These are phyloP conservation scores for Atethmia centrago DNA, from an alignment of 2,888 invertebrate genomes.

Conservation along the genomic window DNA sequence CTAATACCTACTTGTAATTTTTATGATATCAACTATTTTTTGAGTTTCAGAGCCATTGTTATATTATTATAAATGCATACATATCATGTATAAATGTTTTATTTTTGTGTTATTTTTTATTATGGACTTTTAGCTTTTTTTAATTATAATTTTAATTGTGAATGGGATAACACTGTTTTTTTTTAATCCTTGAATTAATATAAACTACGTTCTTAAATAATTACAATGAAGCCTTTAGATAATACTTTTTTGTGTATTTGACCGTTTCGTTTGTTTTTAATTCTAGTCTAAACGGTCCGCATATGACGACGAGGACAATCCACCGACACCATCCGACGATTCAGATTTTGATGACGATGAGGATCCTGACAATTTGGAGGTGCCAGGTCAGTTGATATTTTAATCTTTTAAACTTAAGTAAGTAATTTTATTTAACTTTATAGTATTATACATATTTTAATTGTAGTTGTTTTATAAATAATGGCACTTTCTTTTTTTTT, in stretches of 20 bases:
- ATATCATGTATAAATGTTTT: background rate
- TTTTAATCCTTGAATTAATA: background rate
- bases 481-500: too few species aligned
- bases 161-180: background rate
- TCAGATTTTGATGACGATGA: slow-evolving; percentile 96
- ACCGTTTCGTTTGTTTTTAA: background rate
- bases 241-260: background rate
- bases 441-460: too few species aligned
- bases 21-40: background rate
- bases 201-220: too few species aligned
- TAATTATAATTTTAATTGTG: background rate
- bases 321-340: slow-evolving; percentile 87
- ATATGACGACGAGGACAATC: slow-evolving; percentile 85
- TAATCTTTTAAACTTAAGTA: background rate
- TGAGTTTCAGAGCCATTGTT: background rate
- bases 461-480: too few species aligned
- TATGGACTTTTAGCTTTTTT: too few species aligned
- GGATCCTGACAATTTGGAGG: slow-evolving; percentile 97
- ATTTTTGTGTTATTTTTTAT: too few species aligned
- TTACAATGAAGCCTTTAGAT: too few species aligned
- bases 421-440: background rate
- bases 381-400: slow-evolving; percentile 92
- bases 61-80: background rate
- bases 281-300: slow-evolving; percentile 83
- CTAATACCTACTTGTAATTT: background rate